A percentile compares a stretch with the other conserved stretches of the same genome.
Conservation (phyloP, 2,888 invertebrate genomes). For the Macaria liturata region DNA sequence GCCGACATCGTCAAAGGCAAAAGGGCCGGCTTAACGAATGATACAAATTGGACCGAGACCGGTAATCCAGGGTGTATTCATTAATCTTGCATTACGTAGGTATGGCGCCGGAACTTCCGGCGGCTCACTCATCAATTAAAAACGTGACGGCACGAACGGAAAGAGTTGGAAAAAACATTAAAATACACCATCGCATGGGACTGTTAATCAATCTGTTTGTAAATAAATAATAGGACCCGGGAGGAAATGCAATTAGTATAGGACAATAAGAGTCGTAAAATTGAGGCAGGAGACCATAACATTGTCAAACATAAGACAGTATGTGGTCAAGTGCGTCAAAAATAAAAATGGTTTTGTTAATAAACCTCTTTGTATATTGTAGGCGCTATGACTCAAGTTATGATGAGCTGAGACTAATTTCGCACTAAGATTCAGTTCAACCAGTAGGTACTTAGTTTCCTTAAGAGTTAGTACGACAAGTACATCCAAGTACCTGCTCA, state of each 20-base stretch:
- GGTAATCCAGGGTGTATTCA: slow-evolving; percentile 15
- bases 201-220: slow-evolving; percentile 2
- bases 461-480: too few relatives aligned
- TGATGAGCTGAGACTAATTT: too few relatives aligned
- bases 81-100: slow-evolving; percentile 25
- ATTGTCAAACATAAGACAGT: too few relatives aligned
- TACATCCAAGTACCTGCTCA: too few relatives aligned
- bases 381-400: too few relatives aligned
- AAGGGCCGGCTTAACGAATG: slow-evolving; percentile 12
- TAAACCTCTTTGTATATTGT: too few relatives aligned
- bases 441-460: too few relatives aligned
- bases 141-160: slow-evolving; percentile 23
- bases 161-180: slow-evolving; percentile 13
- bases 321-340: too few relatives aligned
- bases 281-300: too few relatives aligned
- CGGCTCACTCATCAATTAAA: slow-evolving; percentile 24
- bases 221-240: slow-evolving; percentile 3
- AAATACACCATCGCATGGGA: slow-evolving; percentile 9
- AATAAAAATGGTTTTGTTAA: too few relatives aligned
- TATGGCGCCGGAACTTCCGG: slow-evolving; percentile 26
- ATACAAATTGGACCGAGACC: slow-evolving; percentile 5
- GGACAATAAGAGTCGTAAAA: neutral
- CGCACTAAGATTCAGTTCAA: too few relatives aligned
- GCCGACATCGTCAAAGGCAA: too few relatives aligned
- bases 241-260: neutral